Percentiles rank a stretch among this genome's conserved stretches.
phyloP scores from a whole-genome alignment of 2,797 vertebrate species.

The Takifugu rubripes region DNA sequence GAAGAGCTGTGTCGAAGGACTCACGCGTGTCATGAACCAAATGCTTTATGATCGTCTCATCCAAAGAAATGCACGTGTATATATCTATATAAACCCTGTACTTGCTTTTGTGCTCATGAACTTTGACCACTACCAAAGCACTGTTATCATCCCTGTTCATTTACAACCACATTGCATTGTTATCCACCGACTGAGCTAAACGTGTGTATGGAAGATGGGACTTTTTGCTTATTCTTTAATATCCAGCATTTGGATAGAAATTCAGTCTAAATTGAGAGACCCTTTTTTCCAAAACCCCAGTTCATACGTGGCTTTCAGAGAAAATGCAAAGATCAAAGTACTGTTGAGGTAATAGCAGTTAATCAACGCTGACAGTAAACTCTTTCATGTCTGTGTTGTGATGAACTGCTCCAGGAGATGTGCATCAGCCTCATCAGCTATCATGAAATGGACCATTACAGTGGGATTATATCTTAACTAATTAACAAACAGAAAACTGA shows the following conservation, averaged over 20 bases:
- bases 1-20: constrained; percentile 10
- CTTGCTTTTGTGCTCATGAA: constrained; percentile 58
- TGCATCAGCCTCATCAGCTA: constrained; percentile 29
- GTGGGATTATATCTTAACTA: constrained; percentile 23
- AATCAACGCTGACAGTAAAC: constrained; percentile 25
- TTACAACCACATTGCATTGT: background rate
- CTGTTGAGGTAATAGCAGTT: constrained; percentile 14
- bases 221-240: constrained; percentile 6
- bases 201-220: too few species aligned
- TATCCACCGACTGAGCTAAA: too few species aligned
- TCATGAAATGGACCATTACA: constrained; percentile 28
- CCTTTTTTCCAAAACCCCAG: background rate
- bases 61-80: constrained; percentile 65
- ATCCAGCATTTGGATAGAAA: constrained; percentile 11
- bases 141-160: constrained; percentile 14
- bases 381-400: constrained; percentile 23
- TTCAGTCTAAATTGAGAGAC: background rate
- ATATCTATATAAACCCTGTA: constrained; percentile 43
- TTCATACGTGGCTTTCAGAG: constrained; percentile 5
- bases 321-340: too few species aligned
- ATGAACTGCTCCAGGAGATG: constrained; percentile 29
- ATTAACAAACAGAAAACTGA: constrained; percentile 42
- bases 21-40: constrained; percentile 34
- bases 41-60: constrained; percentile 35
- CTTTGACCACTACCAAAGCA: constrained; percentile 51